A percentile compares a stretch with the other conserved stretches of the same genome.
Evolutionary conservation across 1,140 invertebrate genomes (phyloP).

Genomic region (Reticulitermes speratus): DNA sequence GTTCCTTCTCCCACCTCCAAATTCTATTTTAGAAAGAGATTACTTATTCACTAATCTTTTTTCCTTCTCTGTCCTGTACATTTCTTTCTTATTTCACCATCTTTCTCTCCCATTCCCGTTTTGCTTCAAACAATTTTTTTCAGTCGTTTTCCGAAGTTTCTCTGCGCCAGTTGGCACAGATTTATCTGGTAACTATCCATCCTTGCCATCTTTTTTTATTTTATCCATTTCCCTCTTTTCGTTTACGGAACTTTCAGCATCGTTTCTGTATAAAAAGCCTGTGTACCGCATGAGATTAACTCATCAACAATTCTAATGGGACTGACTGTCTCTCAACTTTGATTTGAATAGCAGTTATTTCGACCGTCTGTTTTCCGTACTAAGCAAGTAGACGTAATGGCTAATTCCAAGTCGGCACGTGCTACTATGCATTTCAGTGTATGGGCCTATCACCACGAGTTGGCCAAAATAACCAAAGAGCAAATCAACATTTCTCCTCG

Average conservation of each 20-base stretch:
- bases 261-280: not conserved
- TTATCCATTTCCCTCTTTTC: slow-evolving; percentile 18
- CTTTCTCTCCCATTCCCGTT: not conserved
- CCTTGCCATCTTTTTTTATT: not conserved
- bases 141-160: not conserved
- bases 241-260: not conserved
- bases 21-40: slow-evolving; percentile 9
- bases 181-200: slow-evolving; percentile 19
- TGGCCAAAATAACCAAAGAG: not conserved
- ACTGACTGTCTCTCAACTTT: slow-evolving; percentile 7
- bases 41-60: slow-evolving; percentile 24
- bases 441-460: not conserved
- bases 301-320: slow-evolving; percentile 16
- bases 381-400: not conserved
- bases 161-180: slow-evolving; percentile 1
- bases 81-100: not conserved
- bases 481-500: not conserved
- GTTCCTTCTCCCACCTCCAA: not conserved
- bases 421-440: not conserved
- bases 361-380: not conserved
- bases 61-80: not conserved
- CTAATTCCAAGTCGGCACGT: not conserved
- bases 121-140: not conserved
- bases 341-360: not conserved
- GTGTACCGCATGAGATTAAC: not conserved